Conservation (phyloP, 2,113 vertebrate species). For the Rynchops niger region DNA sequence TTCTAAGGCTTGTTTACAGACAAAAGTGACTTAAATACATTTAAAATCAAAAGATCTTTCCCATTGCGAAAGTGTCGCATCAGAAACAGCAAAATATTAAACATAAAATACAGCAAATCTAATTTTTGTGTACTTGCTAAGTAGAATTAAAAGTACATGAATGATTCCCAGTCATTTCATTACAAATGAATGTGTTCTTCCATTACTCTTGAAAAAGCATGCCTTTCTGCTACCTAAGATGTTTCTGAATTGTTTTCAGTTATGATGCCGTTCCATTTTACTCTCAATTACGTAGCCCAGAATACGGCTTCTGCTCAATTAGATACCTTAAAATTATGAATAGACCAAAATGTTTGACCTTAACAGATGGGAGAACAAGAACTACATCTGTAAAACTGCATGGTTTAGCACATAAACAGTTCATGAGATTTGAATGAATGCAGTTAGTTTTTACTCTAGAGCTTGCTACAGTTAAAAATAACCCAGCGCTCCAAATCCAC, state of each 20-base stretch:
- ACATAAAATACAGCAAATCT: not conserved
- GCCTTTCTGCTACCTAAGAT: not conserved
- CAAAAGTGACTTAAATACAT: not conserved
- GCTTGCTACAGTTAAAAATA: not conserved
- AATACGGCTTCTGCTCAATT: not conserved
- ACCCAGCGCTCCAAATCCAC: not conserved
- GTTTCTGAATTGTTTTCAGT: not conserved
- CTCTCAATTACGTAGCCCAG: not conserved
- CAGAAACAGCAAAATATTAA: not conserved
- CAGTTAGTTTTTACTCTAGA: not conserved
- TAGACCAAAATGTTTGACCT: not conserved
- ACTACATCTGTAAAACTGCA: not conserved
- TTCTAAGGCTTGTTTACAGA: not conserved
- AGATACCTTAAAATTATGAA: not conserved
- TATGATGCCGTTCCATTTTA: not conserved
- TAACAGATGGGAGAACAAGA: not conserved
- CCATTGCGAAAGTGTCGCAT: not conserved
- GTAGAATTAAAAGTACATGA: not conserved
- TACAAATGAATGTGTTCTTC: not conserved
- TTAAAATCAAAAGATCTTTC: not conserved
- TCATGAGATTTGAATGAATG: not conserved
- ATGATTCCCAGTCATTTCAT: not conserved
- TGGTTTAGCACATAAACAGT: not conserved
- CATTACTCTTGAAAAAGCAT: not conserved
- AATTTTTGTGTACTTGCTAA: not conserved